Evolutionary conservation across 2,113 vertebrate genomes (phyloP).

Genomic region (Calonectris borealis): DNA sequence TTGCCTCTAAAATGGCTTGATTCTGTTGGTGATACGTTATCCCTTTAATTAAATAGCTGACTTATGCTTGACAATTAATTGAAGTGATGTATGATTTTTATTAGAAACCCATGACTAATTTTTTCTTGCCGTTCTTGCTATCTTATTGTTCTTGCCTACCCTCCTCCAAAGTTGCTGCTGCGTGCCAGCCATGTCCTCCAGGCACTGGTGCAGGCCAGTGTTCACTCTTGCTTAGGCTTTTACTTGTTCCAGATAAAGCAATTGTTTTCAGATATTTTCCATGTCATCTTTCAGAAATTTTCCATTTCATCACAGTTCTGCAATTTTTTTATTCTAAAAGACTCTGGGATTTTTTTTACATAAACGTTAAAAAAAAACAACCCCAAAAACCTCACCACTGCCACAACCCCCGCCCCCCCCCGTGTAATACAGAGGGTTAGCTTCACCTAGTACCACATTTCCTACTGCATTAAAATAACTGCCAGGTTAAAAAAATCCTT

Average conservation of each 20-base stretch:
- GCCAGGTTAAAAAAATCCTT: neutral
- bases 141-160: conserved; percentile 39
- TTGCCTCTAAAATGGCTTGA: neutral
- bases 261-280: conserved; percentile 12
- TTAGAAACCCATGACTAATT: conserved; percentile 61
- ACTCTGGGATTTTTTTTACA: neutral
- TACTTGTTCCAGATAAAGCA: conserved; percentile 25
- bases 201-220: conserved; percentile 37
- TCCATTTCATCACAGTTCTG: conserved; percentile 18
- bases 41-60: conserved; percentile 53
- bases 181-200: conserved; percentile 40
- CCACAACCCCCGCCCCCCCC: no score
- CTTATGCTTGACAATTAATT: conserved; percentile 19
- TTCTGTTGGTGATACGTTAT: neutral
- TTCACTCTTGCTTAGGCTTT: conserved; percentile 19
- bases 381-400: neutral
- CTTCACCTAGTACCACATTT: neutral
- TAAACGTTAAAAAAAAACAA: neutral
- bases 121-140: conserved; percentile 22
- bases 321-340: neutral
- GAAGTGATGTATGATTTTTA: conserved; percentile 33
- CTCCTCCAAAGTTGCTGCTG: neutral
- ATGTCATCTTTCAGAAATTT: neutral
- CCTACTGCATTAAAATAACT: neutral
- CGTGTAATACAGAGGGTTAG: neutral